These are phyloP conservation scores for Bovichtus variegatus DNA, from an alignment of 2,797 vertebrate species.

Conservation along the genomic window DNA sequence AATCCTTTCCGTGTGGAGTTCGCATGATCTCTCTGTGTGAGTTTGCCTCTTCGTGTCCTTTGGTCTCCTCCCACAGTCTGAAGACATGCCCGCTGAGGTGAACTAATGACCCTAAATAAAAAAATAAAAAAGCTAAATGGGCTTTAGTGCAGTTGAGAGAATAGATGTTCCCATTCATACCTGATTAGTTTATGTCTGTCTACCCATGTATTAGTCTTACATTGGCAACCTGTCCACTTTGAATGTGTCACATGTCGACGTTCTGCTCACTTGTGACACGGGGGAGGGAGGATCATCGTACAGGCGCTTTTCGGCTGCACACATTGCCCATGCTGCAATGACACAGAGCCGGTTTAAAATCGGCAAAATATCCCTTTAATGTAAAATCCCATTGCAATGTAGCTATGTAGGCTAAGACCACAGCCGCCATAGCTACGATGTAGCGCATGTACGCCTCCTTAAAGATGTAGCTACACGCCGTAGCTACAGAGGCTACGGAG, in stretches of 20 bases:
- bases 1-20: neutral
- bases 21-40: neutral
- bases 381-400: neutral
- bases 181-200: neutral
- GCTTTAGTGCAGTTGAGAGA: neutral
- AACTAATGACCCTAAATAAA: conserved; percentile 6
- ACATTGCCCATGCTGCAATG: no score
- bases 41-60: neutral
- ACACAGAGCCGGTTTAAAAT: neutral
- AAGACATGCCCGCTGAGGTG: conserved; percentile 2
- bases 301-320: no score
- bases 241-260: no score
- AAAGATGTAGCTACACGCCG: neutral
- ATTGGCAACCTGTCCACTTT: neutral
- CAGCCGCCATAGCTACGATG: neutral
- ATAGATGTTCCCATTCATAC: neutral
- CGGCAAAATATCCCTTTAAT: neutral
- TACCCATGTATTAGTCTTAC: neutral
- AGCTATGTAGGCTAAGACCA: neutral
- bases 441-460: neutral
- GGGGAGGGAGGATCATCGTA: no score
- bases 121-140: neutral
- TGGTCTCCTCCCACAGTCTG: neutral
- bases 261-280: no score
- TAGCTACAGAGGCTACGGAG: neutral